Percentiles rank a stretch among this genome's conserved stretches.
phyloP scores from a whole-genome alignment of 2,888 invertebrate species.

The Nomada hirtipes region DNA sequence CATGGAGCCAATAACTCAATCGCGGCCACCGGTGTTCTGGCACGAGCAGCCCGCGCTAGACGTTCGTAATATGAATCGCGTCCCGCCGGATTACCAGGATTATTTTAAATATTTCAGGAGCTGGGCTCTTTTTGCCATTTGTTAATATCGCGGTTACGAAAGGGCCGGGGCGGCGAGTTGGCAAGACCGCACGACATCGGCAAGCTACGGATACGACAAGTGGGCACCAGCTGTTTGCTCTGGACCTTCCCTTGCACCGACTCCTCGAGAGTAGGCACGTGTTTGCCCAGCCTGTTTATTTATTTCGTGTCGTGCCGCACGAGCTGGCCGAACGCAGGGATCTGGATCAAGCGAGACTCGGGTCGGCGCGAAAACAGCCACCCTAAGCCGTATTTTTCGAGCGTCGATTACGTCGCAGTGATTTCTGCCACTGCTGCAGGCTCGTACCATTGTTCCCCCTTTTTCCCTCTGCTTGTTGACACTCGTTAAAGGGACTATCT shows the following conservation, averaged over 20 bases:
- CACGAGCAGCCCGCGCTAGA: background rate
- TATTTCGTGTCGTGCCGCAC: conserved; percentile 31
- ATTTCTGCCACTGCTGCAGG: background rate
- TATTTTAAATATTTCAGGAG: background rate
- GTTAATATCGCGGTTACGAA: conserved; percentile 6
- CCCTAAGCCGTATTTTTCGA: background rate
- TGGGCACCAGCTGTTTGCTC: conserved; percentile 34
- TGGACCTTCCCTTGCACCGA: conserved; percentile 47
- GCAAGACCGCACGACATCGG: conserved; percentile 9
- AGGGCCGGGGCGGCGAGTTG: background rate
- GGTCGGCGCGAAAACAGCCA: too few species aligned
- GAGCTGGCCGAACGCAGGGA: conserved; percentile 3
- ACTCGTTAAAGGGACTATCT: conserved; percentile 1
- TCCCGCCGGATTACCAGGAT: conserved; percentile 14
- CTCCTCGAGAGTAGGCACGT: conserved; percentile 34
- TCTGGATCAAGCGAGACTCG: conserved; percentile 1
- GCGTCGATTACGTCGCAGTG: background rate
- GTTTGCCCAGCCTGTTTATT: conserved; percentile 48
- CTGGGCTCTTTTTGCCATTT: conserved; percentile 18
- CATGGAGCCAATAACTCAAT: conserved; percentile 63
- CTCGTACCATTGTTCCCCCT: background rate
- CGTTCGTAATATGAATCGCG: conserved; percentile 33
- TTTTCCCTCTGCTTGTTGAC: background rate
- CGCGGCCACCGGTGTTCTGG: conserved; percentile 1
- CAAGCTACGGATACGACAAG: background rate